phyloP scores from a whole-genome alignment of 2,113 vertebrate genomes.

The Pampusana beccarii region DNA sequence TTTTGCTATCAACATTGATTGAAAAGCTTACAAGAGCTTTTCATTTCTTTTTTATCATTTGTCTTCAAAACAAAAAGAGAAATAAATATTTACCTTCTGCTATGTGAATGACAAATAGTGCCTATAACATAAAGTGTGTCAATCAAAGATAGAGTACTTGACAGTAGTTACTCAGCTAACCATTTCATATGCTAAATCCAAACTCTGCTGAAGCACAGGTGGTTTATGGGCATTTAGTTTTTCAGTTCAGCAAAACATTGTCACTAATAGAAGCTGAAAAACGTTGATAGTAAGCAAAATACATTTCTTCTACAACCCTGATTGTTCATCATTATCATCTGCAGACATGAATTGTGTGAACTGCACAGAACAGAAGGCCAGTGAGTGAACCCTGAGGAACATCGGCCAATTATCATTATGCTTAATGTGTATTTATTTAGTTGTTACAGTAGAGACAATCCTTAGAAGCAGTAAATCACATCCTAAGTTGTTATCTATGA shows the following conservation, averaged over 20 bases:
- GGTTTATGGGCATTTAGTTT: background rate
- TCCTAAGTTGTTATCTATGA: background rate
- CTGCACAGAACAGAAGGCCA: background rate
- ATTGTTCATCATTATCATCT: background rate
- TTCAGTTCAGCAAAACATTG: background rate
- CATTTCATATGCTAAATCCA: background rate
- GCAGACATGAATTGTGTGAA: background rate
- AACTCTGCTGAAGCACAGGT: background rate
- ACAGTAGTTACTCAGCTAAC: background rate
- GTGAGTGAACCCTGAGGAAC: background rate
- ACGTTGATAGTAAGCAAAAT: background rate
- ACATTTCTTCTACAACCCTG: background rate
- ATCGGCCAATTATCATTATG: background rate
- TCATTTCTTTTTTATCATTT: background rate
- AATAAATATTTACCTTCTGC: background rate
- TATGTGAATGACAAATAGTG: background rate
- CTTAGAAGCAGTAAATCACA: background rate
- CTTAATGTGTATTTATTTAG: constrained; percentile 23
- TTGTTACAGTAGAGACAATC: background rate
- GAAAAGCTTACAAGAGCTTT: background rate
- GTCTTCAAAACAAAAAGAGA: background rate
- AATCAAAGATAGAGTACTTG: background rate
- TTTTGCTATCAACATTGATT: background rate
- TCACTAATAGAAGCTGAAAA: background rate
- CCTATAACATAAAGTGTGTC: background rate